Percentiles rank a stretch among this genome's conserved stretches.
Conservation (phyloP, 1,140 invertebrate genomes). For the Xylocopa sonorina region DNA sequence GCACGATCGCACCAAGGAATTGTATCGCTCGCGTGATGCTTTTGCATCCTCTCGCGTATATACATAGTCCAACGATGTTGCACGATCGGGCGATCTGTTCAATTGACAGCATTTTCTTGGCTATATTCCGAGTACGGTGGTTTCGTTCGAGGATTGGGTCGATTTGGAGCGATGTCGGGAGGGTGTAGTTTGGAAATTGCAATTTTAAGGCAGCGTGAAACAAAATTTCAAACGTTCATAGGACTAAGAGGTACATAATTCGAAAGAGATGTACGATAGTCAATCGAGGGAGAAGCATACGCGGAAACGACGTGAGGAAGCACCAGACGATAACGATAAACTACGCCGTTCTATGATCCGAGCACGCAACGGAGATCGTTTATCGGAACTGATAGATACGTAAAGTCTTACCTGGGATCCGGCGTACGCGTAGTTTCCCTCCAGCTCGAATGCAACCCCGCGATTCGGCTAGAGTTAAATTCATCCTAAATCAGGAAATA, state of each 20-base stretch:
- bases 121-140: background rate
- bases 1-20: background rate
- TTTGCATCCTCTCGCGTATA: no score
- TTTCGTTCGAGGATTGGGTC: background rate
- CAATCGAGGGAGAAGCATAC: background rate
- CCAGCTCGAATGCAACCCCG: slow-evolving; percentile 36
- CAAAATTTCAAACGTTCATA: background rate
- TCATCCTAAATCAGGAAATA: slow-evolving; percentile 71
- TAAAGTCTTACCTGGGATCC: slow-evolving; percentile 28
- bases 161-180: background rate
- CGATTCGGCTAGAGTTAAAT: slow-evolving; percentile 65
- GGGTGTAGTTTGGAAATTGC: no score
- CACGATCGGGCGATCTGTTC: background rate
- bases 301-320: background rate
- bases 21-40: background rate
- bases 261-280: background rate
- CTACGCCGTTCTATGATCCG: background rate
- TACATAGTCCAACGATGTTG: background rate
- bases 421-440: slow-evolving; percentile 12
- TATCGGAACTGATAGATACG: slow-evolving; percentile 29
- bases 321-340: slow-evolving; percentile 17
- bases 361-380: slow-evolving; percentile 23
- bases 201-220: background rate
- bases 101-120: background rate
- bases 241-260: background rate